phyloP scores from a whole-genome alignment of 2,888 invertebrate species.

The Mythimna pallens region DNA sequence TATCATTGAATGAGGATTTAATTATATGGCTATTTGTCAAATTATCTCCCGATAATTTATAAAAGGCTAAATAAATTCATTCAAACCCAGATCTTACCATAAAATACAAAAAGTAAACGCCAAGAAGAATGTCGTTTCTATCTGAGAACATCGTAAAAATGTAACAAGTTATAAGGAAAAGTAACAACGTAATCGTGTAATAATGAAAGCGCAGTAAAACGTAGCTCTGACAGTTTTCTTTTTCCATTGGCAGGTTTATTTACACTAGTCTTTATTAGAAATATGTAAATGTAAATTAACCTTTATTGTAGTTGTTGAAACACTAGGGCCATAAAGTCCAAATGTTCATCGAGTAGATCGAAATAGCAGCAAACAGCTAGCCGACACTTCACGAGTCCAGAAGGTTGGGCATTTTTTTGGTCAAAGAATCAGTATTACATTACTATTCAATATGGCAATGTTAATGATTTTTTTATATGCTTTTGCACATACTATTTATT shows the following conservation, averaged over 20 bases:
- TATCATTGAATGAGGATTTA: slow-evolving; percentile 26
- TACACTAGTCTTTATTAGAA: slow-evolving; percentile 25
- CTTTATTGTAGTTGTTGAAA: no score
- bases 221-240: slow-evolving; percentile 21
- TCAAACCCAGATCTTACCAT: background rate
- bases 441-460: no score
- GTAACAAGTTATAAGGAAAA: slow-evolving; percentile 35
- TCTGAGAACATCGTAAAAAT: slow-evolving; percentile 16
- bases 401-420: no score
- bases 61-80: background rate
- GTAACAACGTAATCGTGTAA: slow-evolving; percentile 39
- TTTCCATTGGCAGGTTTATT: slow-evolving; percentile 31
- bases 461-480: no score
- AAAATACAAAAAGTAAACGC: slow-evolving; percentile 1
- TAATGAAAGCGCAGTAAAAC: slow-evolving; percentile 46
- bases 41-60: slow-evolving; percentile 11
- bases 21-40: slow-evolving; percentile 36
- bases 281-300: slow-evolving; percentile 36
- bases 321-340: no score
- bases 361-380: no score
- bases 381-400: no score
- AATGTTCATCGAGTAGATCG: no score
- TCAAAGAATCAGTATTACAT: no score
- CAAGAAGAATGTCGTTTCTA: slow-evolving; percentile 15
- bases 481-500: no score